Evolutionary conservation across 2,113 vertebrate genomes (phyloP).

Genomic region (Cyanoderma ruficeps): DNA sequence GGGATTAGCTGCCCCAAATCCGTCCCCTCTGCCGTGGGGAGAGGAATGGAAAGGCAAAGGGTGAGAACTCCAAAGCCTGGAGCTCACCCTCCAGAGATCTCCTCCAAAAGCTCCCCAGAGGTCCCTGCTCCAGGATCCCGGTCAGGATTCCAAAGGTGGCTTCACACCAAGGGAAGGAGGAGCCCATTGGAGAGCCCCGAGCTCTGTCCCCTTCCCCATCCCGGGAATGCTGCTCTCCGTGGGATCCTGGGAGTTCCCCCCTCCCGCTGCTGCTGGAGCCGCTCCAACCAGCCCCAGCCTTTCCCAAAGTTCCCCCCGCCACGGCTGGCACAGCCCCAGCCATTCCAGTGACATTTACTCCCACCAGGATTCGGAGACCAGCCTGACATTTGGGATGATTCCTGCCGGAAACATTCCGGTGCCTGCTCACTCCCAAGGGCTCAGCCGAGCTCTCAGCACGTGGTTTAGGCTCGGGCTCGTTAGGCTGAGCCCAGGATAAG

Average conservation of each 20-base stretch:
- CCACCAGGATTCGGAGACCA: not conserved
- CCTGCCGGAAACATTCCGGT: accelerated
- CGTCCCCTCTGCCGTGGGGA: accelerated
- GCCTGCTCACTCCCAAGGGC: not conserved
- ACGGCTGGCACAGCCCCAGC: not conserved
- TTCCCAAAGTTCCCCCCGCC: not conserved
- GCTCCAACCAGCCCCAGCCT: not conserved
- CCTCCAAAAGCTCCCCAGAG: not conserved
- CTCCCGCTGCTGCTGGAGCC: not conserved
- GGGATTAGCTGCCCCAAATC: not conserved
- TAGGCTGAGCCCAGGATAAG: not conserved
- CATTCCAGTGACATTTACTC: not conserved
- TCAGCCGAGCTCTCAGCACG: not conserved
- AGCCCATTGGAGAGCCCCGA: not conserved
- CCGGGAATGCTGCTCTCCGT: not conserved
- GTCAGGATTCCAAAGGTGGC: not conserved
- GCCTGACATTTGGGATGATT: not conserved
- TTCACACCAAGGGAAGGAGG: not conserved
- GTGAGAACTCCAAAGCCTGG: not conserved
- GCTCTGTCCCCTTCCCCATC: not conserved
- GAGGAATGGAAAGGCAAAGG: not conserved
- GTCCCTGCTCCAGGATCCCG: not conserved
- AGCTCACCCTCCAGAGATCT: not conserved
- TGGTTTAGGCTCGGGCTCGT: not conserved
- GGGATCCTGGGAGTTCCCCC: not conserved